These are phyloP conservation scores for Barypeithes pellucidus DNA, from an alignment of 2,888 invertebrate genomes.

Conservation along the genomic window DNA sequence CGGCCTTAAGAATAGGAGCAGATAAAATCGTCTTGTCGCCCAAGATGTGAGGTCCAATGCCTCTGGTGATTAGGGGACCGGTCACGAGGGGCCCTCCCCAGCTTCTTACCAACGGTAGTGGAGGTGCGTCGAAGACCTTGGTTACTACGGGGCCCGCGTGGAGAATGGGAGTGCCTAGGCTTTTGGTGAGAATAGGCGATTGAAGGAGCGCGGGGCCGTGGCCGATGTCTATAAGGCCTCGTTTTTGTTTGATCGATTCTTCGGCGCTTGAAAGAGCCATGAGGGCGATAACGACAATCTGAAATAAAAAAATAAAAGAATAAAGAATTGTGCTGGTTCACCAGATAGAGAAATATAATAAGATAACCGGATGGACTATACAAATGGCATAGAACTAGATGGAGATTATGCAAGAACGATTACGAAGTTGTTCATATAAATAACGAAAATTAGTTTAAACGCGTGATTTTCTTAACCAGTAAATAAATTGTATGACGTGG, in stretches of 20 bases:
- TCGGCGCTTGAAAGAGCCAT: conserved; percentile 30
- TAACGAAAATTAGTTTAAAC: no score
- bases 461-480: no score
- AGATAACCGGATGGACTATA: no score
- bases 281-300: conserved; percentile 35
- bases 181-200: conserved; percentile 55
- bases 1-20: conserved; percentile 51
- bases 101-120: conserved; percentile 35
- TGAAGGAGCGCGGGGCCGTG: conserved; percentile 43
- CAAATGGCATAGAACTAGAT: not conserved
- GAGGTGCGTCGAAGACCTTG: conserved; percentile 48
- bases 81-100: conserved; percentile 54
- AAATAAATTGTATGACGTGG: no score
- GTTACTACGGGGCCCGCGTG: conserved; percentile 46
- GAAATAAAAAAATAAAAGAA: conserved; percentile 24
- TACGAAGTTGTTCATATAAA: no score
- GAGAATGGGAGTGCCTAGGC: conserved; percentile 52
- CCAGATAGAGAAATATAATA: no score
- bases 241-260: conserved; percentile 44
- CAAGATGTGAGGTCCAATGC: conserved; percentile 52
- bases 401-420: no score
- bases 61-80: conserved; percentile 51
- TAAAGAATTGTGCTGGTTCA: not conserved
- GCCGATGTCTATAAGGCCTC: conserved; percentile 39
- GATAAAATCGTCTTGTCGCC: conserved; percentile 51